These are phyloP conservation scores for Coleophora flavipennella DNA, from an alignment of 2,888 invertebrate genomes.

Conservation along the genomic window DNA sequence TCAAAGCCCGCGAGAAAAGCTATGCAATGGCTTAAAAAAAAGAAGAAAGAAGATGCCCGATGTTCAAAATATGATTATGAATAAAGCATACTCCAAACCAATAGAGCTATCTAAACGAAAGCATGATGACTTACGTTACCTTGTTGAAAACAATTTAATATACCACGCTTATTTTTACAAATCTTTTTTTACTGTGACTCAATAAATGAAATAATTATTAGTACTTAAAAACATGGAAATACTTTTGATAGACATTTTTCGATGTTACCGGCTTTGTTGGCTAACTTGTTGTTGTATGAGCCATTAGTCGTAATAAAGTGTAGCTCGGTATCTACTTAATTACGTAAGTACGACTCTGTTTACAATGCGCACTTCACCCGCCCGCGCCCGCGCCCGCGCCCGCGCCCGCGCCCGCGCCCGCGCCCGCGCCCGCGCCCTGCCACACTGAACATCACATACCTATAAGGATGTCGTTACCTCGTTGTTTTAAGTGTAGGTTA, in stretches of 20 bases:
- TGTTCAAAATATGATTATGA: slow-evolving; percentile 5
- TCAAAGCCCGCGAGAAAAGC: no score
- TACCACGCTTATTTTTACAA: slow-evolving; percentile 7
- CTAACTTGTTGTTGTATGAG: no score
- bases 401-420: no score
- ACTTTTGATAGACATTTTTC: not conserved
- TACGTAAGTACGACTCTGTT: no score
- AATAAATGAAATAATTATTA: not conserved
- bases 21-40: no score
- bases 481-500: no score
- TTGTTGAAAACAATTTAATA: slow-evolving; percentile 9
- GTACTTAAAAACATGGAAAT: not conserved
- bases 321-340: no score
- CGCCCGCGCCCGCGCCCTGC: no score
- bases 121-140: slow-evolving; percentile 4
- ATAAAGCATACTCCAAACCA: slow-evolving; percentile 4
- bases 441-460: not conserved
- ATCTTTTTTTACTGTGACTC: not conserved
- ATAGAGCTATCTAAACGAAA: slow-evolving; percentile 5
- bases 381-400: no score
- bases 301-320: no score
- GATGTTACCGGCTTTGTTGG: no score
- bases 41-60: slow-evolving; percentile 4
- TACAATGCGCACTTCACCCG: not conserved
- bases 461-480: no score